These are phyloP conservation scores for Tachycineta bicolor DNA, from an alignment of 2,113 vertebrate species.

Conservation along the genomic window DNA sequence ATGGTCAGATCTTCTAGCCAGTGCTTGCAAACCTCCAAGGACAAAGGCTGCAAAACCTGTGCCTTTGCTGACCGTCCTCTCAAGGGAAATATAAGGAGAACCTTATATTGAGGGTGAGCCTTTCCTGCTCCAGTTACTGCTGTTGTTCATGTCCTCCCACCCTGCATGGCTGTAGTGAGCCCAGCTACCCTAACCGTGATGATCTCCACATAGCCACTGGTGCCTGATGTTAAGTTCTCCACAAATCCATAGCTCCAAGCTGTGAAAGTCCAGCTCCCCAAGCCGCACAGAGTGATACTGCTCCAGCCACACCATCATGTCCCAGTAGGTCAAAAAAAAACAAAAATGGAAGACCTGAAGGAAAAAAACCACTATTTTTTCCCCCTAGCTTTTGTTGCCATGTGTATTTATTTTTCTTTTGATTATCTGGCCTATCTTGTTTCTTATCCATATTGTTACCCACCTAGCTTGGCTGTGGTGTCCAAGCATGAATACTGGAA, in stretches of 20 bases:
- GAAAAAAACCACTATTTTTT: fast-evolving
- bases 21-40: background rate
- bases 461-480: background rate
- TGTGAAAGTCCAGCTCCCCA: background rate
- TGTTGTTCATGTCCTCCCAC: background rate
- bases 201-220: background rate
- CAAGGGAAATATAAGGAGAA: too few species aligned
- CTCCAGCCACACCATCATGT: background rate
- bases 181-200: background rate
- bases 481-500: background rate
- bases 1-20: background rate
- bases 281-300: background rate
- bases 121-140: background rate
- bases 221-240: background rate
- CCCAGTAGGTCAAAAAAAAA: background rate
- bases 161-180: fast-evolving
- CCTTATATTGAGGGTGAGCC: background rate
- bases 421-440: background rate
- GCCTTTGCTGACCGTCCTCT: background rate
- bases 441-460: background rate
- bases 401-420: background rate
- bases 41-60: background rate
- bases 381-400: background rate
- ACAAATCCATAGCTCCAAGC: background rate
- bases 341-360: background rate